Base-by-base conservation (phyloP, 2,797 vertebrate species). In the Manis pentadactyla region DNA sequence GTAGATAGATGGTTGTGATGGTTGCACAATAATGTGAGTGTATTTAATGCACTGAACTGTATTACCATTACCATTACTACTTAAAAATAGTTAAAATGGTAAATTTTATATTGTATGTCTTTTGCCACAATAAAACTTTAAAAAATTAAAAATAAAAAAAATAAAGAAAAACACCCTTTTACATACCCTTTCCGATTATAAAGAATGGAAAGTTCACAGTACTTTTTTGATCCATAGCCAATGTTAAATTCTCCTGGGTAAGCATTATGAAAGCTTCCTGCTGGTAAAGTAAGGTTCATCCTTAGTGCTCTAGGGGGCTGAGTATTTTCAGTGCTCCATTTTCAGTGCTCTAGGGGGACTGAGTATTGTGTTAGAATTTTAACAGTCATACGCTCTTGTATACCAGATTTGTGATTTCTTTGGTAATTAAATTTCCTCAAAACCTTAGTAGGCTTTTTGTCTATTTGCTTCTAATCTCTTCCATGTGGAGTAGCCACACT, bases 1-100 rank as follows among this genome's bases (percentile, higher is more conserved):
- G 37, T 34, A 37, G 57, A 23, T 81, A n/a, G 37, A 25, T 57
- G 34, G 31, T 73, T 73, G 66, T 57, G 17, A 74, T 90, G 18
- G 14, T 64, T 82, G 68, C 18, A 37, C 1, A 57, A 18, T 37
- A 25, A 4, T 66, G 57, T 75, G 59, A 46, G 66, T 46, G 29
- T 14, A 57, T 31, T 82, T 53, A 88, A 37, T 42, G 18, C 49
- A 31, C 34, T 49, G 46, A 57, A 57, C 27, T 57, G 46, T 7
- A 29, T 46, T 46, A 46, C 46, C 46, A 46, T 46, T 46, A 46
- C 46, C 46, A 46, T 46, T 46, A 12, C 46, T 77, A 81, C 12
- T 81, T 73, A 55, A 87, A 57, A 69, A 75, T 93, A 75, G 84
- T 81, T 79, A 81, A 79, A 81, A 87, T 46, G 21, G 18, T 81